Evolutionary conservation across 92 coral and sea anemone genomes (phyloP).

Genomic region (Bergia puertoricense): DNA sequence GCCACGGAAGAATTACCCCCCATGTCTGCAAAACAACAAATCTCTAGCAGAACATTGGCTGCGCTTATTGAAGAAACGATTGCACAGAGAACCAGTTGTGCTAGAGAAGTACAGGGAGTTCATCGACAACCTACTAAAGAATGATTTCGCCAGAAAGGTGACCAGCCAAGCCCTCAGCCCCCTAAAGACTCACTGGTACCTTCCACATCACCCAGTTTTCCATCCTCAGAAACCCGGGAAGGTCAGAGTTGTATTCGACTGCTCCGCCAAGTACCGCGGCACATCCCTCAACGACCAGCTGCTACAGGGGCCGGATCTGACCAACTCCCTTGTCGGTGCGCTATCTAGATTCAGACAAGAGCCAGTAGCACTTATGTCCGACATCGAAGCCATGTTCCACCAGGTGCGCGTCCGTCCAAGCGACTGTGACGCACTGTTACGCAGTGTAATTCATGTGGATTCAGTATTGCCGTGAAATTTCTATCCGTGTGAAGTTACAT

Average conservation of each 20-base stretch:
- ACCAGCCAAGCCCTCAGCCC: too few species aligned
- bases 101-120: too few species aligned
- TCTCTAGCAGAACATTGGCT: conserved; percentile 38
- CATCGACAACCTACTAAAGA: too few species aligned
- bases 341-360: conserved; percentile 32
- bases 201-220: conserved; percentile 54
- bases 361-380: conserved; percentile 26
- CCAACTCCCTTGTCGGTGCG: conserved; percentile 39
- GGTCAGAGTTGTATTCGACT: too few species aligned
- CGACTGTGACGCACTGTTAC: too few species aligned
- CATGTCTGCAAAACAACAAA: conserved; percentile 26
- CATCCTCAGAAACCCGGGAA: conserved; percentile 53
- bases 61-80: not conserved
- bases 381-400: conserved; percentile 48
- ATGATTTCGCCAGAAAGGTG: too few species aligned
- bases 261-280: not conserved
- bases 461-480: too few species aligned
- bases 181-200: conserved; percentile 30
- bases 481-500: too few species aligned
- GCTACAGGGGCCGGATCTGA: conserved; percentile 20
- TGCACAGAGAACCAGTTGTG: too few species aligned
- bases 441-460: too few species aligned
- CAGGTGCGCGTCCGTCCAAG: conserved; percentile 44
- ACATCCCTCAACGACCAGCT: conserved; percentile 18
- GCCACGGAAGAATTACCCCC: conserved; percentile 43